Evolutionary conservation across 2,797 vertebrate species (phyloP), one percentile per base, ranked within the genome.

Genomic region (Gymnoscopelus braueri): DNA sequence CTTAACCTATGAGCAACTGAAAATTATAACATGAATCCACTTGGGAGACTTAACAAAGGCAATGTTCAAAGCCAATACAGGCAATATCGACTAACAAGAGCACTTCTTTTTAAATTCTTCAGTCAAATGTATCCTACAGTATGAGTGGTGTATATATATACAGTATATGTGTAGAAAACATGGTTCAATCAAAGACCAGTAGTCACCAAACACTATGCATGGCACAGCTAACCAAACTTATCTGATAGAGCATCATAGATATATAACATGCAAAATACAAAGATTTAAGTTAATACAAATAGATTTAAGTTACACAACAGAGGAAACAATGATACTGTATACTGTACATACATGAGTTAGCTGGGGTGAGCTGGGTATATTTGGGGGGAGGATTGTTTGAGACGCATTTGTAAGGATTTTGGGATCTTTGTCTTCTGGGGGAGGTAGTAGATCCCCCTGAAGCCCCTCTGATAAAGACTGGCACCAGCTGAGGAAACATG

Each of bases 51-150:
- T 35, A 58, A 55, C 47, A 63, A 57, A 57, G 63, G 67, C 67
- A 67, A 84, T 77, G 74, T 85, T 84, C 77, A 81, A 77, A 80
- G 60, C 69, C 66, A 73, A 48, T 58, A 68, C 77, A 86, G 84
- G 80, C 87, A 83, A 83, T 4, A 53, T 77, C 74, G 69, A 69
- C 83, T 52, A 76, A 84, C 85, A 90, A 90, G 87, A 87, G 87
- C 84, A 89, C 80, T 90, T 89, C 50, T 60, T 80, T 39, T 39
- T 5, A 0, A 5, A 84, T 71, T 84, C 65, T 80, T 82, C 51
- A 10, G n/a, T 79, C 78, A 63, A 81, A 90, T 75, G 80, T 64
- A 71, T 60, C 49, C 51, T 57, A 39, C 35, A 39, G 35, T 63
- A 73, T 51, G 63, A 65, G 51, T 58, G 19, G 3, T 5, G 65